Base-by-base conservation (phyloP, 2,888 invertebrate species). In the Gortyna flavago region DNA sequence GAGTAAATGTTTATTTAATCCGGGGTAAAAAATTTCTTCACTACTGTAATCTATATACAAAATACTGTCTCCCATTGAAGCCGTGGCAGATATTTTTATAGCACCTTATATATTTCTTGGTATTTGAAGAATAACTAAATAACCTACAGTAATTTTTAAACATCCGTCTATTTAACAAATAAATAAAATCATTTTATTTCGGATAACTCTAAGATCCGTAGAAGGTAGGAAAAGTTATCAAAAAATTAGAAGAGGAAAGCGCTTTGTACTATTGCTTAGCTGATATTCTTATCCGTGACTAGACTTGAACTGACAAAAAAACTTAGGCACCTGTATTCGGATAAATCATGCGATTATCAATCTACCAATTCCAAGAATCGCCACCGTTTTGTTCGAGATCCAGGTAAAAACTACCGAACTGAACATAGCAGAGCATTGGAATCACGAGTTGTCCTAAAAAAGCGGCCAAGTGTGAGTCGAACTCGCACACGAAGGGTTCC, bases 331-430 rank as follows among this genome's bases (percentile, higher is more conserved):
- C 8, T 79, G 2, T 51, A 18, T 11, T 35, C 25, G 1, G 38
- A 54, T 81, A 51, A 74, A 74, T 64, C 29, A 72, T 73, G 61
- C 16, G 16, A 67, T 68, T 51, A 81, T 68, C 54, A 59, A 54
- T 70, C 29, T 18, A 21, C n/a, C 54, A 25, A 38, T 83, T 57
- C 41, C 65, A 67, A 71, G 68, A 72, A 41, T 54, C 21, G 64
- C 11, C 41, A 11, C 32, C 38, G 11, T 74, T 62, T 48, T 68
- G 72, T 32, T 65, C 29, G 44, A 61, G 8, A 57, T 16, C n/a
- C 35, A 64, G 44, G 67, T 62, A 74, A 71, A 78, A 68, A 79
- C 64, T 68, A 73, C 18, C 8, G 67, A 57, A 67, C 59, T 35
- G 65, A 41, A 54, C 70, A 62, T 35, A 35, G 48, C 38, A 35